These are phyloP conservation scores for Danio rerio DNA, from an alignment of 2,113 vertebrate genomes.

Conservation along the genomic window DNA sequence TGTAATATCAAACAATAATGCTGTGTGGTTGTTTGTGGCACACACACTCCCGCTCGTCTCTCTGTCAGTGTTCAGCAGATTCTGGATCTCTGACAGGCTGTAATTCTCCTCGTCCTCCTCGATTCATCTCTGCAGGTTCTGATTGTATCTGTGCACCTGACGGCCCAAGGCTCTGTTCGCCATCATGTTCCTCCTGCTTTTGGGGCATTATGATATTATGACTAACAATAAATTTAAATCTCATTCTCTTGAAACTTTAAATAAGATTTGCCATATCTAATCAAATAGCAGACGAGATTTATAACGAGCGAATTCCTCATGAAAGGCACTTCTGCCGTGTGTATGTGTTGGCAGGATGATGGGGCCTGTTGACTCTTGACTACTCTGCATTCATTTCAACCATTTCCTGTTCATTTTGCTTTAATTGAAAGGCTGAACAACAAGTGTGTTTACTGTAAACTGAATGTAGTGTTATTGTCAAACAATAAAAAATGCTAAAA, in stretches of 20 bases:
- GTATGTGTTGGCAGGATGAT: background rate
- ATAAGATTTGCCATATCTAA: background rate
- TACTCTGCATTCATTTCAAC: background rate
- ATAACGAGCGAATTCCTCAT: background rate
- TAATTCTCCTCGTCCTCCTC: slow-evolving; percentile 1
- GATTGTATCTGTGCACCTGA: slow-evolving; percentile 42
- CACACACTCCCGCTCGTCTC: background rate
- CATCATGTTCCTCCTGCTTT: background rate
- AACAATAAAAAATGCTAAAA: no score
- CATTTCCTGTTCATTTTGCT: no score
- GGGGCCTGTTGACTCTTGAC: background rate
- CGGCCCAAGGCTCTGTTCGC: background rate
- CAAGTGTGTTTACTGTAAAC: no score
- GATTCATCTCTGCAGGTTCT: slow-evolving; percentile 17
- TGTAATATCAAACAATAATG: background rate
- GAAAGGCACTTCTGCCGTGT: background rate
- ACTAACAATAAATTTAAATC: background rate
- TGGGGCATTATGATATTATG: background rate
- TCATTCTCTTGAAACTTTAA: background rate
- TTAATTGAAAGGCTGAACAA: no score
- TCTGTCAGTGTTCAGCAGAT: background rate
- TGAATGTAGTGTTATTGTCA: no score
- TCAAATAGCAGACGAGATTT: background rate
- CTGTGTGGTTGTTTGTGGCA: background rate
- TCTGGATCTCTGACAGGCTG: background rate